Conservation (phyloP, 2,888 invertebrate species). For the Phengaris arion region DNA sequence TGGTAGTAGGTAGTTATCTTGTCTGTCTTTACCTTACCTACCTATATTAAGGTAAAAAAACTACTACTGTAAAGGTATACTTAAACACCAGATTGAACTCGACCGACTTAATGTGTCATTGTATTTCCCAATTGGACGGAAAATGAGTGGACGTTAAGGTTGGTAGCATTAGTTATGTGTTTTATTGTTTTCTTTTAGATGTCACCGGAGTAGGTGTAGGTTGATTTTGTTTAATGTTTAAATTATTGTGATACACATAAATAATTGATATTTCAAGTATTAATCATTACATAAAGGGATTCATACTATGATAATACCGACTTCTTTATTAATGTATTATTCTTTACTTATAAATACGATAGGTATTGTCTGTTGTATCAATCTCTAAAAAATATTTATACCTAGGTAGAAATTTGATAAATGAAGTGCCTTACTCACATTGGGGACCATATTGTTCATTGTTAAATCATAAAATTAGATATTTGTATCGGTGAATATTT, state of each 20-base stretch:
- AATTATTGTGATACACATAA: background rate
- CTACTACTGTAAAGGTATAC: too few species aligned
- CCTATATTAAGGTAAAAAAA: too few species aligned
- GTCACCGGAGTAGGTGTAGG: background rate
- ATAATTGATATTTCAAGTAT: slow-evolving; percentile 6
- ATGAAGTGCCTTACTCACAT: slow-evolving; percentile 54
- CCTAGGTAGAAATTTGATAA: slow-evolving; percentile 30
- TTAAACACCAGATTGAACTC: too few species aligned
- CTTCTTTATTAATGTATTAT: slow-evolving; percentile 34
- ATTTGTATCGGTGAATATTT: slow-evolving; percentile 47
- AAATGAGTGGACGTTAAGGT: background rate
- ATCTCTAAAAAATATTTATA: slow-evolving; percentile 7
- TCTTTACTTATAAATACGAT: slow-evolving; percentile 59
- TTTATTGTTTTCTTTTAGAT: background rate
- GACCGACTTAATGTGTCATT: too few species aligned
- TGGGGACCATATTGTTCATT: slow-evolving; percentile 64
- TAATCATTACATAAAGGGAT: background rate
- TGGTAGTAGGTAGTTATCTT: too few species aligned
- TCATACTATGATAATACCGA: slow-evolving; percentile 28
- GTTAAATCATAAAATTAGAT: slow-evolving; percentile 30
- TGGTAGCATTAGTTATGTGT: background rate
- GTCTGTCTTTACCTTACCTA: too few species aligned
- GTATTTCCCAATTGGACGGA: too few species aligned
- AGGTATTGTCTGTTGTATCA: slow-evolving; percentile 1
- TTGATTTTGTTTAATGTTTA: background rate